phyloP scores from a whole-genome alignment of 2,888 invertebrate genomes.

The Nebria brevicollis region DNA sequence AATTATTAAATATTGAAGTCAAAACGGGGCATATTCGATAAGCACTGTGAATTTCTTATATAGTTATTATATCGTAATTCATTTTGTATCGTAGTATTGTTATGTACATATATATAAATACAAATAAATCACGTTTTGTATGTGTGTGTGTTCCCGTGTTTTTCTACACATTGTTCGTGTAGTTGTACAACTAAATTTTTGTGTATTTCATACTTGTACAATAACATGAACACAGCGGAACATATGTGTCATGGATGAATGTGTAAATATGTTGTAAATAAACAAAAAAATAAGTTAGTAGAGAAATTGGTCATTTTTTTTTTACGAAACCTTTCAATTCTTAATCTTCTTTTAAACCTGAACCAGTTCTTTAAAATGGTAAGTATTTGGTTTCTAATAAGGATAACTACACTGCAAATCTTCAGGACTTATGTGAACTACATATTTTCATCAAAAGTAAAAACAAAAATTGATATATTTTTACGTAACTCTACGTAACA shows the following conservation, averaged over 20 bases:
- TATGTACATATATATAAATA: constrained; percentile 38
- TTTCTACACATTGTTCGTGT: not conserved
- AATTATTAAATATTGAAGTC: constrained; percentile 4
- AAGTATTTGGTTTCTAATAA: not conserved
- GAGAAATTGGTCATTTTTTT: constrained; percentile 29
- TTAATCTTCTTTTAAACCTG: not conserved
- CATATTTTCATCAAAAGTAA: not conserved
- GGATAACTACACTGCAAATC: not conserved
- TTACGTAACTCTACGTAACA: not conserved
- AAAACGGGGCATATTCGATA: not conserved
- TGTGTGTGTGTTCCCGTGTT: constrained; percentile 16
- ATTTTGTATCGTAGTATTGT: constrained; percentile 42
- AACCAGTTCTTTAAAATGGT: not conserved
- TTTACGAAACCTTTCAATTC: constrained; percentile 3
- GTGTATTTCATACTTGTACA: constrained; percentile 14
- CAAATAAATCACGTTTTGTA: constrained; percentile 35
- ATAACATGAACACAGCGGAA: constrained; percentile 23
- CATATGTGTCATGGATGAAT: constrained; percentile 40
- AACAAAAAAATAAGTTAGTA: constrained; percentile 41
- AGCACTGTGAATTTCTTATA: constrained; percentile 37
- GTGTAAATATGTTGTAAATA: constrained; percentile 46
- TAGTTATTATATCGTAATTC: constrained; percentile 43
- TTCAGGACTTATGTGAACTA: not conserved
- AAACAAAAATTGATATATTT: not conserved
- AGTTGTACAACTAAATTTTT: not conserved